Conservation (phyloP, 1,140 invertebrate genomes). For the Neoseiulus cucumeris region DNA sequence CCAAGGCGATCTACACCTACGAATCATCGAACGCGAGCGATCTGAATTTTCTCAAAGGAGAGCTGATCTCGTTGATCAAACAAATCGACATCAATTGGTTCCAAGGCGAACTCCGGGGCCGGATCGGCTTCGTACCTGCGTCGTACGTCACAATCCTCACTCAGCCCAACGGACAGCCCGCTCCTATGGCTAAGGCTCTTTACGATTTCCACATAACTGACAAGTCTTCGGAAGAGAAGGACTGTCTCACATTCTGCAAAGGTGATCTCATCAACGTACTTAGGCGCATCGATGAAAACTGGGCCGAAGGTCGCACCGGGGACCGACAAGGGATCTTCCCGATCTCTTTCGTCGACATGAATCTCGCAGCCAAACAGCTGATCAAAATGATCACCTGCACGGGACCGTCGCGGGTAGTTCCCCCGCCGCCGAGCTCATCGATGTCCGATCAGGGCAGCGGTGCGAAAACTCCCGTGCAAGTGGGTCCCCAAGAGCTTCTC, state of each 20-base stretch:
- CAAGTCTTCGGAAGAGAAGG: constrained; percentile 47
- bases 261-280: constrained; percentile 71
- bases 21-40: constrained; percentile 44
- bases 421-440: neutral
- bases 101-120: constrained; percentile 55
- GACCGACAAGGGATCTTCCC: constrained; percentile 84
- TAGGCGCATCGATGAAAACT: constrained; percentile 75
- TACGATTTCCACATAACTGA: constrained; percentile 83
- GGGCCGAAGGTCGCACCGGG: constrained; percentile 71
- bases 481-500: neutral
- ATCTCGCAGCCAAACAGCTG: neutral
- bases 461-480: constrained; percentile 50
- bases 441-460: constrained; percentile 30
- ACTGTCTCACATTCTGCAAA: constrained; percentile 75
- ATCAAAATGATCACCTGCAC: constrained; percentile 9
- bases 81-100: constrained; percentile 79
- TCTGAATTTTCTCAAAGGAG: constrained; percentile 71
- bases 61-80: constrained; percentile 53
- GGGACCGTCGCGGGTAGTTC: neutral
- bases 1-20: constrained; percentile 67
- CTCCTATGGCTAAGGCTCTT: constrained; percentile 65
- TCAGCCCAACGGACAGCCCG: neutral
- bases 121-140: constrained; percentile 62
- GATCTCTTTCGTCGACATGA: constrained; percentile 54
- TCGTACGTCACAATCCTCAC: constrained; percentile 56